Evolutionary conservation across 1,140 invertebrate species (phyloP), one percentile per base, ranked within the genome.

Genomic region (Drosophila novamexicana): DNA sequence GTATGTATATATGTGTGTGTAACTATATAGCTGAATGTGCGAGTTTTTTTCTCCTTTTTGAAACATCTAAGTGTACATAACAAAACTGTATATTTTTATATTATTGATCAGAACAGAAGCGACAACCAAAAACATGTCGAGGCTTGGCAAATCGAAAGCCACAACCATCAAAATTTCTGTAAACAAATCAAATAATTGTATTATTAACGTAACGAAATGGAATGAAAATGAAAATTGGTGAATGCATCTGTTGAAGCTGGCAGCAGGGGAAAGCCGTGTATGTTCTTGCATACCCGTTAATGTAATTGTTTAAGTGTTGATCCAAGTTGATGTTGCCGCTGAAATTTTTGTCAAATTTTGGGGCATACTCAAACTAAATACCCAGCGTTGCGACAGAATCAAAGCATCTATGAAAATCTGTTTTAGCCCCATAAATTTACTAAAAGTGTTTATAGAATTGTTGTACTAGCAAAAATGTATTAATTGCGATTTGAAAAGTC

Each of bases 361-460:
- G 10, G 49, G 14, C 40, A 22, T 32, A 42, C 9, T 52, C 56
- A 9, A 54, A 63, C 52, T 44, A 32, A 22, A 16, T 18, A 9
- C 16, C 39, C 7, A 22, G 22, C 7, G 7, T 44, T 22, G 22
- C 37, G 29, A 45, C 14, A 61, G 45, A 22, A 22, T 59, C 22
- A 34, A 58, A 36, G 16, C 8, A 61, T 29, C 47, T 42, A 18
- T 40, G 36, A 56, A 62, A 42, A 68, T 18, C 47, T 73, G 63
- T 82, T 77, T 74, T 78, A 75, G 57, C 54, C 36, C 10, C 16
- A 10, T 14, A 79, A 64, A 42, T 56, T n/a, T 57, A 68, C 16
- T 68, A 62, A 53, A 22, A 75, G 67, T 66, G 68, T 83, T 84
- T 83, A 84, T 79, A 75, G 72, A 83, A 77, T 73, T 84, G 77